Evolutionary conservation across 2,888 invertebrate species (phyloP), one percentile per base, ranked within the genome.

Genomic region (Watsonalla binaria): DNA sequence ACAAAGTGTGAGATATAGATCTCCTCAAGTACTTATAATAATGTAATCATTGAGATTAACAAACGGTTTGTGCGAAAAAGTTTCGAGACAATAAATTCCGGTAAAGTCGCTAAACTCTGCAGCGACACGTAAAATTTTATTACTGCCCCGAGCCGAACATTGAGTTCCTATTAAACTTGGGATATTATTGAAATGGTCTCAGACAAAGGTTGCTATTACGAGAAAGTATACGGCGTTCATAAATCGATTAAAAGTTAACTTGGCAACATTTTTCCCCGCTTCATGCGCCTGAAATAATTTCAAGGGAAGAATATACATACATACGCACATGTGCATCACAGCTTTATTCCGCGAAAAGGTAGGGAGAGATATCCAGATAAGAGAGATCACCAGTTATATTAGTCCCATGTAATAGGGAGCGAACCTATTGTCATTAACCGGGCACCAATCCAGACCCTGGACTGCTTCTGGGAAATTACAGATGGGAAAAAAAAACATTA

Each of bases 71-170:
- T 74, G 77, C 77, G 81, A 74, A 86, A 73, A 86, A 86, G 86
- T 73, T 86, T 84, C 72, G 8, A 55, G 53, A 63, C 80, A 65
- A 86, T 87, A 86, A 86, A 86, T 87, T 83, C 69, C 57, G 69
- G 66, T 70, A 66, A 78, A 83, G 78, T 86, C 80, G 70, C 82
- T 78, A 81, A 85, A 85, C 77, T 84, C 79, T 53, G 73, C 63
- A 70, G 71, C 76, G 82, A 83, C 83, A 82, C 84, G 83, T 86
- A 80, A 84, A 82, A 86, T 86, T 87, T 87, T 87, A 87, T 85
- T 83, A 76, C 76, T 65, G 80, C 82, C 78, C 66, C 70, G 71
- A 72, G 82, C 74, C 72, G 70, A 62, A 59, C 66, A 63, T 62
- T 74, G 68, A 74, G 74, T 76, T 65, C 77, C 80, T 75, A 83